A percentile compares a stretch with the other conserved stretches of the same genome.
Conservation (phyloP, 2,888 invertebrate genomes). For the Eupeodes latifasciatus region DNA sequence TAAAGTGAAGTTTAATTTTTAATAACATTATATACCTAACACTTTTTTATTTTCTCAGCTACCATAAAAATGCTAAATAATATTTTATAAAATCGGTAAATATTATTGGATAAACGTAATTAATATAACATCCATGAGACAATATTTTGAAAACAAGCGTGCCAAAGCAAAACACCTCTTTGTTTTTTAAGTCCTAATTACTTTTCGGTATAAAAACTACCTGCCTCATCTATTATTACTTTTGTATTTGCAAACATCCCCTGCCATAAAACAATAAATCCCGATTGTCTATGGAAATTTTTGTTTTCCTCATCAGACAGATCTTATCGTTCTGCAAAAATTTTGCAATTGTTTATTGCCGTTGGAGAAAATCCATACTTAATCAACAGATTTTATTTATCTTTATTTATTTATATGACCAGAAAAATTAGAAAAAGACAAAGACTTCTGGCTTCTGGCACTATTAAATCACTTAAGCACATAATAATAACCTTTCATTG, state of each 20-base stretch:
- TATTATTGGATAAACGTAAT: no score
- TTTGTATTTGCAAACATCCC: neutral
- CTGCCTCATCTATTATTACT: neutral
- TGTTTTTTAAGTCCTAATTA: neutral
- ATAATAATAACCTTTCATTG: neutral
- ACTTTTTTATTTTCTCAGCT: no score
- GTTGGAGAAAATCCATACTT: neutral
- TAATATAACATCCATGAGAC: no score
- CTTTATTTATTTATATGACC: neutral
- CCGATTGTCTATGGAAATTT: no score
- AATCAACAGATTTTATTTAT: neutral
- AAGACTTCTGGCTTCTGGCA: neutral
- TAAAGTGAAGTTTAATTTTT: no score
- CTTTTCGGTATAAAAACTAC: neutral
- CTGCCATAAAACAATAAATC: neutral
- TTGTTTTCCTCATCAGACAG: no score
- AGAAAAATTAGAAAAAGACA: neutral
- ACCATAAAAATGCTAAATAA: no score
- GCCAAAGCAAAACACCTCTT: neutral
- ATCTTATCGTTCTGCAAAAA: no score
- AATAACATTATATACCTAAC: no score
- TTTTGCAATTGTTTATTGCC: neutral
- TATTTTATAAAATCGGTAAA: no score
- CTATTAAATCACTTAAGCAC: neutral
- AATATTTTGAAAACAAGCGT: neutral